A percentile compares a stretch with the other conserved stretches of the same genome.
Evolutionary conservation across 2,113 vertebrate genomes (phyloP).

Genomic region (Tauraco erythrolophus): DNA sequence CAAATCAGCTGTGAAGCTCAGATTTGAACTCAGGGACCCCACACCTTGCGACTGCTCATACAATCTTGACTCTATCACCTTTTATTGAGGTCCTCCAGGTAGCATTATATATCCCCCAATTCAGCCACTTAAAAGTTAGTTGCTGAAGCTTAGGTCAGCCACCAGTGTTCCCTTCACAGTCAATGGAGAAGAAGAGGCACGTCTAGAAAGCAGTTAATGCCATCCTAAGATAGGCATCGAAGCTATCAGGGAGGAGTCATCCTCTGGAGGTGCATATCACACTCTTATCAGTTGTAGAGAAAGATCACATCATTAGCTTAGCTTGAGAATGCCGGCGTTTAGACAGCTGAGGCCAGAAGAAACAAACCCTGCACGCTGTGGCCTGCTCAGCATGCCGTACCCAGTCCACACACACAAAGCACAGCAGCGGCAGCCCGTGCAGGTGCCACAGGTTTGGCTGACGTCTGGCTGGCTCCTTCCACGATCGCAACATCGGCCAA

Average conservation of each 20-base stretch:
- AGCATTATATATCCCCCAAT: background rate
- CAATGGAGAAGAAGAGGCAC: background rate
- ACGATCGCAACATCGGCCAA: background rate
- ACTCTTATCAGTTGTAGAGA: background rate
- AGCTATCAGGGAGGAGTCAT: background rate
- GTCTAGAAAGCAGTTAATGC: background rate
- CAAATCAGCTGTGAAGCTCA: background rate
- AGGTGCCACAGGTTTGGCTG: background rate
- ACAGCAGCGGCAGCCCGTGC: accelerated
- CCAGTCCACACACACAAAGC: background rate
- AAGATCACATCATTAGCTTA: background rate
- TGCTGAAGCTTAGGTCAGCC: background rate
- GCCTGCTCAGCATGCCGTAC: accelerated
- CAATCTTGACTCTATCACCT: background rate
- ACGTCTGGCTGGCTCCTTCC: background rate
- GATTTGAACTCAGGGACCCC: background rate
- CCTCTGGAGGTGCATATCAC: background rate
- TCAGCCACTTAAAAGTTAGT: background rate
- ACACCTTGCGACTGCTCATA: background rate
- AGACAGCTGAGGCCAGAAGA: background rate
- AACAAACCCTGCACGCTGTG: accelerated
- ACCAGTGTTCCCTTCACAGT: background rate
- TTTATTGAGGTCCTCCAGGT: background rate
- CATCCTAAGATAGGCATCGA: background rate
- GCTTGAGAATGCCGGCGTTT: background rate